Percentiles rank a stretch among this genome's conserved stretches.
Evolutionary conservation across 1,140 invertebrate species (phyloP).

Genomic region (Sitophilus oryzae): DNA sequence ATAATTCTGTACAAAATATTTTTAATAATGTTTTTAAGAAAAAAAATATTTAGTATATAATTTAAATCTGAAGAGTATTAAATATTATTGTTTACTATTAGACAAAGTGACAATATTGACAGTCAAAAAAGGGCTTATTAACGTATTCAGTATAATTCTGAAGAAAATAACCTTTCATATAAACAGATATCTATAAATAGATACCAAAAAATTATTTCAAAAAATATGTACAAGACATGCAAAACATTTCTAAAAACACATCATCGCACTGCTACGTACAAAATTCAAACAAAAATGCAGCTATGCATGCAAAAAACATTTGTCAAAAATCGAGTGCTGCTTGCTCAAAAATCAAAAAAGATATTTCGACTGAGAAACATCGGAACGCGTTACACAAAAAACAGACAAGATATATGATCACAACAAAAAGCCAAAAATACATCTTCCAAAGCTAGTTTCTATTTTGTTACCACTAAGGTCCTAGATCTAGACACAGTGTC

Average conservation of each 20-base stretch:
- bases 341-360: neutral
- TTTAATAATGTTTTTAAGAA: no score
- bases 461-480: neutral
- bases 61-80: no score
- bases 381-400: no score
- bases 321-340: neutral
- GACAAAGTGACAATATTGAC: no score
- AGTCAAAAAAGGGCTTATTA: no score
- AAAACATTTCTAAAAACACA: neutral
- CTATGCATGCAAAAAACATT: neutral
- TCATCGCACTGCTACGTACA: neutral
- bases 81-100: no score
- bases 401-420: neutral
- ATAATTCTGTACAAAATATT: no score
- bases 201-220: neutral
- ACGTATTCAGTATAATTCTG: no score
- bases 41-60: no score
- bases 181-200: neutral
- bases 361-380: neutral
- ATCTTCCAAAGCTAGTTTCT: neutral
- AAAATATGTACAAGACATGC: no score
- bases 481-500: neutral
- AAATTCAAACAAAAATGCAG: neutral
- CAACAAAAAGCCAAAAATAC: neutral
- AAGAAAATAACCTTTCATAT: neutral